Percentiles rank a stretch among this genome's conserved stretches.
Evolutionary conservation across 1,140 invertebrate species (phyloP).

Genomic region (Euglossa dilemma): DNA sequence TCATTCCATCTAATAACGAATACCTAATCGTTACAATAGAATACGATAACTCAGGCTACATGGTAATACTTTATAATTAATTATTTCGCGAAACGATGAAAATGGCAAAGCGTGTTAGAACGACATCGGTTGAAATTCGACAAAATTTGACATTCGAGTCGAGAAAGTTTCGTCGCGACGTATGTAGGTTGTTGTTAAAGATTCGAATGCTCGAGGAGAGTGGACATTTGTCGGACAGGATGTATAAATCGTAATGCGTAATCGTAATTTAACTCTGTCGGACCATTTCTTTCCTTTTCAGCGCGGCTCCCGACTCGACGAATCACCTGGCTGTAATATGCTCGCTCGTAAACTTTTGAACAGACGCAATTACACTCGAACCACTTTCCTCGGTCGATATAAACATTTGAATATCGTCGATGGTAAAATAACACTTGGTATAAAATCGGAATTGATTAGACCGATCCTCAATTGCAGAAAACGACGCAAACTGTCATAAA

Average conservation of each 20-base stretch:
- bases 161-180: not conserved
- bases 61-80: too few species aligned
- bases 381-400: not conserved
- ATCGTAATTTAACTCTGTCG: constrained; percentile 4
- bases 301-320: not conserved
- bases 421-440: not conserved
- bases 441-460: not conserved
- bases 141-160: too few species aligned
- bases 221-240: not conserved
- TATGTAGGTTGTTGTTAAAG: not conserved
- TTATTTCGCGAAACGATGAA: too few species aligned
- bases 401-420: constrained; percentile 5
- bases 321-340: constrained; percentile 27
- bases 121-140: too few species aligned
- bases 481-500: not conserved
- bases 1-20: too few species aligned
- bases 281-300: not conserved
- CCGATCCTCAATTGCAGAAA: not conserved
- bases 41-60: too few species aligned
- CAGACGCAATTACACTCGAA: constrained; percentile 11
- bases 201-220: not conserved
- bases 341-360: constrained; percentile 44
- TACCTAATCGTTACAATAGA: too few species aligned
- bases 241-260: constrained; percentile 2
- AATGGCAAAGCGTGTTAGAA: too few species aligned